Conservation (phyloP, 2,113 vertebrate genomes). For the Indicator indicator region DNA sequence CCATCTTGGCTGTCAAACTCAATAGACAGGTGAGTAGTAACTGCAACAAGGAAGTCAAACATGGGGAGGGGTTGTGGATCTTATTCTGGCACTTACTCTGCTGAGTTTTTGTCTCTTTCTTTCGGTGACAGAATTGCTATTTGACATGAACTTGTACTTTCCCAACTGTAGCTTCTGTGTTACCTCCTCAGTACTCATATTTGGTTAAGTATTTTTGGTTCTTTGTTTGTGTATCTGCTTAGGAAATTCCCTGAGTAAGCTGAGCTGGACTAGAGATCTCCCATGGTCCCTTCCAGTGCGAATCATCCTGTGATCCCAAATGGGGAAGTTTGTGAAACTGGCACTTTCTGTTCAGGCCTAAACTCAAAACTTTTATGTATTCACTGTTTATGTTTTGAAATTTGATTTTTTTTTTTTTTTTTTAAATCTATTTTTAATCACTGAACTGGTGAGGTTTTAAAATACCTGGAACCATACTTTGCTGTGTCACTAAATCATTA, state of each 20-base stretch:
- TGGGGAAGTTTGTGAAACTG: not conserved
- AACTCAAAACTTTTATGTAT: not conserved
- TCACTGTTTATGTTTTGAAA: not conserved
- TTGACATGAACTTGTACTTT: not conserved
- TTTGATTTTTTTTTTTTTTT: not conserved
- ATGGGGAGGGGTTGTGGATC: not conserved
- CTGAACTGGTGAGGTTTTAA: not conserved
- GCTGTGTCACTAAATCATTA: not conserved
- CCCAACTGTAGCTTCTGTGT: not conserved
- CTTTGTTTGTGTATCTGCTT: not conserved
- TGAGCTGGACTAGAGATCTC: not conserved
- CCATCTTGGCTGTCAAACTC: constrained; percentile 95
- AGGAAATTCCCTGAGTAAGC: not conserved
- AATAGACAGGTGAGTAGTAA: constrained; percentile 90
- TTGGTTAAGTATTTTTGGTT: not conserved
- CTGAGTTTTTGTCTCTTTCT: not conserved
- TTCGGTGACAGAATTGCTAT: not conserved
- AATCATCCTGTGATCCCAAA: not conserved
- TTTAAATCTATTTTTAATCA: no score
- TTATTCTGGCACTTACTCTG: not conserved
- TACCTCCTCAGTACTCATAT: not conserved
- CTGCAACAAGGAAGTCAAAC: not conserved
- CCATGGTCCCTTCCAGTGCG: not conserved
- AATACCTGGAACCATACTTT: not conserved
- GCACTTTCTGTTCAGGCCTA: not conserved